Base-by-base conservation (phyloP, 2,797 vertebrate genomes). In the Sus cebifrons region DNA sequence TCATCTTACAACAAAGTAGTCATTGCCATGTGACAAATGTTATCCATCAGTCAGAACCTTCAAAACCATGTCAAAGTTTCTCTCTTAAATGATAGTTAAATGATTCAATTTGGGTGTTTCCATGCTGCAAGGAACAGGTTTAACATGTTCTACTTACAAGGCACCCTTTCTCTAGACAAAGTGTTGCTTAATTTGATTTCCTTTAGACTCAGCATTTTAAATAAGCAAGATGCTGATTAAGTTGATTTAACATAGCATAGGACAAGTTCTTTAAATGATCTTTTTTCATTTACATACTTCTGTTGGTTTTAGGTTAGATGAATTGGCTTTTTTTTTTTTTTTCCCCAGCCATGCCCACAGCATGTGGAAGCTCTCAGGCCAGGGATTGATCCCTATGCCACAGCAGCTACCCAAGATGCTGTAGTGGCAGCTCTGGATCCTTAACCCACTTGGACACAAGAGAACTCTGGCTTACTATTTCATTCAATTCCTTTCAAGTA, bases 151-250 rank as follows among this genome's bases (percentile, higher is more conserved):
- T 40, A 5, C 79, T 78, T 78, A 65, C 16, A 32, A 64, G 49
- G 32, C 64, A 79, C 74, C 18, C 86, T 96, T 95, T 96, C 89
- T 74, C 54, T 75, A 85, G 91, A 77, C 52, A 87, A 71, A 81
- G 60, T 40, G 75, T 60, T 58, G 27, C 89, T 96, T 71, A 49
- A 86, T 36, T 87, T 74, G 79, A 88, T 93, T 96, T 94, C 83
- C 62, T 81, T 93, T 84, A 75, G 90, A 92, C 71, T 94, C 89
- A 94, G 89, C 95, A 36, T 86, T 96, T 87, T 85, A 96, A 96
- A 62, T 73, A 93, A 91, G 14, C 36, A 86, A 79, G 83, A 73
- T 7, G 32, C 36, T 70, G 90, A 25, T 56, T 14, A 52, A 56
- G 32, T 65, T 67, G 64, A 86, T 88, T 93, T 52, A 71, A 95